Evolutionary conservation across 2,113 vertebrate species (phyloP).

Genomic region (Columbina picui): DNA sequence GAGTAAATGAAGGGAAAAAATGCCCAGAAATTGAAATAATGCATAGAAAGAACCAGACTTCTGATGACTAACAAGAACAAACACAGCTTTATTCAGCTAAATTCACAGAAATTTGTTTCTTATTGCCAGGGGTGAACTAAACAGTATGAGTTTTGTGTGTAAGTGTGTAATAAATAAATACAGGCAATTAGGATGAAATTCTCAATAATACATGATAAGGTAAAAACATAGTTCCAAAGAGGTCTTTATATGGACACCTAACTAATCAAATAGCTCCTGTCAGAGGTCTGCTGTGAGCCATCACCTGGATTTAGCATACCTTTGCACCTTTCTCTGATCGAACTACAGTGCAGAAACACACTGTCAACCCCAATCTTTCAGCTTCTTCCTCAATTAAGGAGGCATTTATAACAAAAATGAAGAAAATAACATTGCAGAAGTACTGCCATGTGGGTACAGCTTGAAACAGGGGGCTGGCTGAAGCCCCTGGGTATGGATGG

Average conservation of each 20-base stretch:
- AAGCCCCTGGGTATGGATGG: neutral
- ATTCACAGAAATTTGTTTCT: slow-evolving; percentile 12
- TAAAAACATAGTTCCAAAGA: neutral
- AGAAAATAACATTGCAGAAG: neutral
- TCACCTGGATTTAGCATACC: neutral
- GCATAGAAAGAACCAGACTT: neutral
- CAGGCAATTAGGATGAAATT: neutral
- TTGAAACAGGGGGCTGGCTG: rapidly evolving
- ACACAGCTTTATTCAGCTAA: slow-evolving; percentile 25
- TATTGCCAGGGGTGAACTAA: neutral
- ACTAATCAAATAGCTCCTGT: neutral
- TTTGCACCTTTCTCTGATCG: neutral
- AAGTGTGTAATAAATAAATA: neutral
- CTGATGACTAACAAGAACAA: slow-evolving; percentile 32
- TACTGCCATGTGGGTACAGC: neutral
- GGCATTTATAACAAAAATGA: neutral
- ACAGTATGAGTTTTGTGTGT: neutral
- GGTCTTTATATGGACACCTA: neutral
- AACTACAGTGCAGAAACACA: neutral
- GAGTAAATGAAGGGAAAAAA: slow-evolving; percentile 47
- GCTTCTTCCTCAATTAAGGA: neutral
- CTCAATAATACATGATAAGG: neutral
- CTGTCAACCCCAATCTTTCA: neutral
- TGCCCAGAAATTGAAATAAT: slow-evolving; percentile 50
- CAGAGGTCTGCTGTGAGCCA: neutral